Evolutionary conservation across 2,113 vertebrate species (phyloP).

Genomic region (Chaetorhynchus papuensis): DNA sequence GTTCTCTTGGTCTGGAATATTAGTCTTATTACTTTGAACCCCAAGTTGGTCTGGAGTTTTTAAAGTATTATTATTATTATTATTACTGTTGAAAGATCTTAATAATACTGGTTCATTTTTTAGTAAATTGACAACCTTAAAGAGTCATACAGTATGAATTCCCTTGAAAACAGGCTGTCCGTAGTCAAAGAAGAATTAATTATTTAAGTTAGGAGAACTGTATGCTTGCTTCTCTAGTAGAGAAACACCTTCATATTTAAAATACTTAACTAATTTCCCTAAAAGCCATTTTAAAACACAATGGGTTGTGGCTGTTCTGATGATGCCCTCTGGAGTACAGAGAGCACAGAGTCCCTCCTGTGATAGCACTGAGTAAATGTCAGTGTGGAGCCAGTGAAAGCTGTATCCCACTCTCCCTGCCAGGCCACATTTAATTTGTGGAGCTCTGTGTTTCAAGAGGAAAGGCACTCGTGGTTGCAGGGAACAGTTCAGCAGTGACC

Average conservation of each 20-base stretch:
- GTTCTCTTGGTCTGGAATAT: background rate
- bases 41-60: background rate
- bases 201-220: background rate
- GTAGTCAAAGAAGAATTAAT: background rate
- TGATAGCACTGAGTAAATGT: accelerated
- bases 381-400: accelerated
- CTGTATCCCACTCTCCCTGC: background rate
- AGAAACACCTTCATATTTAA: background rate
- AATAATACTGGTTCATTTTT: background rate
- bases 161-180: background rate
- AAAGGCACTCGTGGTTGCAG: background rate
- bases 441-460: background rate
- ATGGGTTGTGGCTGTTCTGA: background rate
- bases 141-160: background rate
- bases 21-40: background rate
- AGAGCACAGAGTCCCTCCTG: background rate
- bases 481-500: background rate
- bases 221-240: background rate
- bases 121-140: background rate
- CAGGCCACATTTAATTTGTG: background rate
- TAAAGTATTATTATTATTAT: background rate
- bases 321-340: background rate
- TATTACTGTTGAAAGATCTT: background rate
- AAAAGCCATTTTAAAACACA: background rate
- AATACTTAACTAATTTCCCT: background rate